Conservation (phyloP, 1,140 invertebrate genomes). For the Bombus superbus region DNA sequence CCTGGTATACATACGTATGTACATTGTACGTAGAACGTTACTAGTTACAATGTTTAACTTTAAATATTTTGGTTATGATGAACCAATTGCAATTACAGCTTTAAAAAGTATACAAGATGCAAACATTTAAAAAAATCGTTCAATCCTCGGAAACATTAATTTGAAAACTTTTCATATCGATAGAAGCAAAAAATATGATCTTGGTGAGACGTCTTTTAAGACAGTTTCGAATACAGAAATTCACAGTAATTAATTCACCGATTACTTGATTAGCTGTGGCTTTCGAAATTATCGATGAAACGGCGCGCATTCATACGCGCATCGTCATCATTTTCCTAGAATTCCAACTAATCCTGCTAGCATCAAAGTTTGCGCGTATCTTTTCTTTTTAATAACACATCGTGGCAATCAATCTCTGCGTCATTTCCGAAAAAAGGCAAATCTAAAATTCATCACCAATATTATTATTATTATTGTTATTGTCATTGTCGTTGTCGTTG, state of each 20-base stretch:
- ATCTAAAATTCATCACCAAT: neutral
- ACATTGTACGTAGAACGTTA: no score
- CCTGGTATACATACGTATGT: no score
- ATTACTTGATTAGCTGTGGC: neutral
- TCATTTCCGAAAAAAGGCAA: conserved; percentile 38
- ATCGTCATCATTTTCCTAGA: conserved; percentile 44
- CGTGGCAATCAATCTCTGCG: neutral
- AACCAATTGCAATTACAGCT: no score
- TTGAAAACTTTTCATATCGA: neutral
- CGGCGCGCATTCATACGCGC: neutral
- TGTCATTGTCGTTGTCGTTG: no score
- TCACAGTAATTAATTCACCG: neutral
- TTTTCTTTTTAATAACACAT: conserved; percentile 6
- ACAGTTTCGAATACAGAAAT: neutral
- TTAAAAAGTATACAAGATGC: no score
- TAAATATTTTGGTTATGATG: no score
- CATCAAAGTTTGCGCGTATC: no score
- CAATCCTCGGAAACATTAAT: neutral
- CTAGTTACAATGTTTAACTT: neutral
- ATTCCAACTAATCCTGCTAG: neutral
- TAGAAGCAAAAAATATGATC: no score
- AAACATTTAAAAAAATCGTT: no score
- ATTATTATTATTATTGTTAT: conserved; percentile 10
- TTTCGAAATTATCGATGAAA: conserved; percentile 12
- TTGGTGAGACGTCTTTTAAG: no score